Base-by-base conservation (phyloP, 1,140 invertebrate genomes). In the Drosophila saltans region DNA sequence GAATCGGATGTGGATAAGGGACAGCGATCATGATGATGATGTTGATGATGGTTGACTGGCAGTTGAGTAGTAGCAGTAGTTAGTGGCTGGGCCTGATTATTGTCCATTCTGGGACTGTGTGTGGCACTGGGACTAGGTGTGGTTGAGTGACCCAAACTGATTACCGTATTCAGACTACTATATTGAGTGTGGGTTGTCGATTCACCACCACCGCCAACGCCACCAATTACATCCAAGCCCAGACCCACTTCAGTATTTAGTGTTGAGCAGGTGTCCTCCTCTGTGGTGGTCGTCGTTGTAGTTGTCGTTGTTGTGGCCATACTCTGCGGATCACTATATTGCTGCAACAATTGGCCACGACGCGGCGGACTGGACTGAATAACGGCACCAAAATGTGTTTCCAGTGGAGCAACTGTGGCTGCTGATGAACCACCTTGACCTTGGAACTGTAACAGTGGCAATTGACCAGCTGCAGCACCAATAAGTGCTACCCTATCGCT, bases 281-380 rank as follows among this genome's bases (percentile, higher is more conserved):
- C 86, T 2, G 90, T 91, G 6, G 88, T 91, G 3, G 84, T 90
- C 5, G 85, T 89, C 5, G 85, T 90, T 57, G 86, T 90, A 33
- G 84, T 88, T 56, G 85, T 91, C 55, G 90, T 91, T 30, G 90
- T 88, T 26, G 90, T 85, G 66, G 85, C 79, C 59, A 73, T 41
- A 41, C 82, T 92, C 56, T 92, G 91, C n/a, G 91, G 90, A 90
- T 92, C 91, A 43, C 91, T 91, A 63, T 85, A 78, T 67, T 92
- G 91, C 40, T 91, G 91, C 62, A 91, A 60, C n/a, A 92, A 64
- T n/a, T 90, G 86, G 0, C 73, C 81, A 0, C 91, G 75, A 8
- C 84, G 71, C 33, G 74, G 79, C 7, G 90, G 84, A 77, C 79
- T 91, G 55, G 83, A 75, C 55, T 75, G 80, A 5, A 91, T 75